Base-by-base conservation (phyloP, 1,140 invertebrate genomes). In the Zaprionus lachaisei region DNA sequence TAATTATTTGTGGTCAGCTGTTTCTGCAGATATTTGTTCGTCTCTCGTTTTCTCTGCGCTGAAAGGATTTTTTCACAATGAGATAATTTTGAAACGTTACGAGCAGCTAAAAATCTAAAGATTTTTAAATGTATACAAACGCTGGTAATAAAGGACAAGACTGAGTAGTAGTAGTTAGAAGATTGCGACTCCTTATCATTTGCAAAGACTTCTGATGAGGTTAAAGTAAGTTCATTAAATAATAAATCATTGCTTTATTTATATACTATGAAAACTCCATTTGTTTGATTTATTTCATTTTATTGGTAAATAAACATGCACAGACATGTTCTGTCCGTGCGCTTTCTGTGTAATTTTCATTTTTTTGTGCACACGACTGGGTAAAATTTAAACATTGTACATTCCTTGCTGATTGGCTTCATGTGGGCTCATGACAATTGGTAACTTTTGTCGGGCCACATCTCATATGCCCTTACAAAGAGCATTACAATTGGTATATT, bases 1-100 rank as follows among this genome's bases (percentile, higher is more conserved):
- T 83, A 84, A 83, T 83, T 81, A 84, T 68, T 69, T 70, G 77
- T 28, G 81, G 81, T 84, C 47, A 76, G 56, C 51, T 38, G 28
- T 54, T 77, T n/a, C 47, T 54, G 37, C n/a, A 58, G 31, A 47
- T 65, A 51, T 26, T 81, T 61, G 24, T 56, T 44, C 24, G 26
- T 72, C 41, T 47, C 41, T 9, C 15, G 12, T 15, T 41, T 15
- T 38, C 47, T 31, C 20, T 5, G 22, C 14, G 5, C 17, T 37
- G 47, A 47, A 47, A 17, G 24, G 49, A 31, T 20, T 55, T 38
- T 34, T 69, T 14, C 15, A n/a, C 49, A 54, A 17, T 37, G 26
- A 12, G 20, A 34, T 15, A 28, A 54, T 26, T 31, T 51, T 28
- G 11, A 37, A 38, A 65, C 12, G 28, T 44, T 66, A 34, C 24